Evolutionary conservation across 1,140 invertebrate species (phyloP).

Genomic region (Drosophila grimshawi): DNA sequence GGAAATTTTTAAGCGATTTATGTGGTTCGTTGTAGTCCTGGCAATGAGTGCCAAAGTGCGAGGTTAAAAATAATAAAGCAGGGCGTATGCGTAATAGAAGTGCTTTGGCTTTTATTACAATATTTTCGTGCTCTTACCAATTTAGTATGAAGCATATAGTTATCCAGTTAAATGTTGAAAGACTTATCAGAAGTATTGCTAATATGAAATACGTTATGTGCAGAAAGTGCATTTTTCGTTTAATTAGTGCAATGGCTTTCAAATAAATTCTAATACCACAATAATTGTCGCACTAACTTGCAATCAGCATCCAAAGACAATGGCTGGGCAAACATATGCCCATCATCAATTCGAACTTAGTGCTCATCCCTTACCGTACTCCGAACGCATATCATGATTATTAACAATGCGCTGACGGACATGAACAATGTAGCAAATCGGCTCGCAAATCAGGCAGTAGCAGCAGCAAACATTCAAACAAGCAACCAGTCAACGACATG

Average conservation of each 20-base stretch:
- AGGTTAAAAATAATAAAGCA: constrained; percentile 20
- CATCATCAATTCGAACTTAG: constrained; percentile 34
- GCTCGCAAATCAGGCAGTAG: constrained; percentile 70
- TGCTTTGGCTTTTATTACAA: constrained; percentile 15
- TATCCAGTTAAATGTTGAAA: neutral
- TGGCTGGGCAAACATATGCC: constrained; percentile 49
- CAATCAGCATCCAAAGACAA: constrained; percentile 65
- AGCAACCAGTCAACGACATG: constrained; percentile 39
- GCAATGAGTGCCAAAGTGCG: constrained; percentile 6
- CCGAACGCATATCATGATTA: constrained; percentile 53
- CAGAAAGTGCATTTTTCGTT: constrained; percentile 45
- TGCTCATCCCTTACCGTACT: neutral
- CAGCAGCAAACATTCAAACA: constrained; percentile 14
- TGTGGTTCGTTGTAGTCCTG: constrained; percentile 24
- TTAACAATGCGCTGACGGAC: constrained; percentile 76
- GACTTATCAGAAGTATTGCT: neutral
- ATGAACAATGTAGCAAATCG: constrained; percentile 77
- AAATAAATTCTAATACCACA: constrained; percentile 62
- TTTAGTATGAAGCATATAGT: neutral
- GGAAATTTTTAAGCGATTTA: constrained; percentile 50
- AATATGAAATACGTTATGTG: constrained; percentile 2
- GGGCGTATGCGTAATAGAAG: constrained; percentile 40
- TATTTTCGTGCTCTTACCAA: neutral
- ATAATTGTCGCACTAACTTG: constrained; percentile 78
- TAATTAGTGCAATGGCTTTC: constrained; percentile 57